phyloP scores from a whole-genome alignment of 2,888 invertebrate species.

The Lasioglossum leucozonium region DNA sequence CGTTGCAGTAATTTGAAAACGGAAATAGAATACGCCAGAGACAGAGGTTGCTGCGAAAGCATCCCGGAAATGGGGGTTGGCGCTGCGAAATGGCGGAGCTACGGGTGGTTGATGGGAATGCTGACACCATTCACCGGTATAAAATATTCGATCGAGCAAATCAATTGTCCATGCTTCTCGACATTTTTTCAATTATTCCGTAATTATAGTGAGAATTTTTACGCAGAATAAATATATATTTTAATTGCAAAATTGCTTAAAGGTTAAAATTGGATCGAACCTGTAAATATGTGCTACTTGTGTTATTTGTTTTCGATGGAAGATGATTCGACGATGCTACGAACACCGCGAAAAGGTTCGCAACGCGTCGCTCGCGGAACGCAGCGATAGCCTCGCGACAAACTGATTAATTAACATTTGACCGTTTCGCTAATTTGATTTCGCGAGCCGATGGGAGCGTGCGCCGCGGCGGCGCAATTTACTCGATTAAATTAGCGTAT shows the following conservation, averaged over 20 bases:
- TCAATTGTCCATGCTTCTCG: too few relatives aligned
- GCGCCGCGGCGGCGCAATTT: constrained; percentile 43
- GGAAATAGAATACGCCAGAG: constrained; percentile 15
- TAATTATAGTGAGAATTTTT: too few relatives aligned
- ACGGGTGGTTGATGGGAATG: background rate
- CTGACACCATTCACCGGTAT: background rate
- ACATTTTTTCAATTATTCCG: too few relatives aligned
- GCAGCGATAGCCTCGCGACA: constrained; percentile 35
- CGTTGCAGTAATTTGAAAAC: constrained; percentile 13
- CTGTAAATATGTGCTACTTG: too few relatives aligned
- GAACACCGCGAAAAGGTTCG: background rate
- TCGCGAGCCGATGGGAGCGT: constrained; percentile 14
- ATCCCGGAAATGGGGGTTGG: background rate
- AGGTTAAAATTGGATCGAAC: too few relatives aligned
- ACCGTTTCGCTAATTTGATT: constrained; percentile 61
- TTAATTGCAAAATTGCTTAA: too few relatives aligned
- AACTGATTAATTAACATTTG: constrained; percentile 58
- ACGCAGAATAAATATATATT: too few relatives aligned
- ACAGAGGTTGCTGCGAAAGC: background rate
- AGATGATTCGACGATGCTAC: background rate
- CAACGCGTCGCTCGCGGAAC: constrained; percentile 7
- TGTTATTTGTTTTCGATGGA: too few relatives aligned
- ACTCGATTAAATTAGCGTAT: constrained; percentile 67
- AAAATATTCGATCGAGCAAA: background rate
- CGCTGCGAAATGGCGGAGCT: background rate